Base-by-base conservation (phyloP, 2,797 vertebrate genomes). In the Echiichthys vipera region DNA sequence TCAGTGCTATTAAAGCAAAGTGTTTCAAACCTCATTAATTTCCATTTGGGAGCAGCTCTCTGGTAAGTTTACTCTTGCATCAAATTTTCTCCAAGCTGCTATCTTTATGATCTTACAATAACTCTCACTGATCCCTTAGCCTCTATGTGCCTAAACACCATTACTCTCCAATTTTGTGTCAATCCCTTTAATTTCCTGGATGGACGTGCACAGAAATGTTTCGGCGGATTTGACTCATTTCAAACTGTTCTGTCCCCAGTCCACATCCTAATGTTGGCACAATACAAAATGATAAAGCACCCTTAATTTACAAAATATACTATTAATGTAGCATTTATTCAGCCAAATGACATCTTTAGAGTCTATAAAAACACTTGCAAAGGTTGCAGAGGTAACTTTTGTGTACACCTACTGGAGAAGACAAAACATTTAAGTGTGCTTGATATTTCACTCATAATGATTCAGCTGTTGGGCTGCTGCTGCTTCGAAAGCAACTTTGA, bases 21-120 rank as follows among this genome's bases (percentile, higher is more conserved):
- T 85, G 80, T 80, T 84, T 74, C 42, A 45, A 89, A 88, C 74
- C 81, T 92, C 87, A 91, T 93, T 92, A 88, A 90, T 90, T 90
- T 87, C 76, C 85, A 91, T 89, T 89, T 87, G 66, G 67, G 76
- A 86, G 81, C 47, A 67, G 75, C 80, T 84, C 92, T 86, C 68
- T 58, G 70, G 53, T 76, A 63, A 87, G 78, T 88, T 88, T 74
- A 77, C 77, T 50, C 42, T 74, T 80, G 86, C 73, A 79, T 86
- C 53, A 80, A 22, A 71, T 86, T 53, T 83, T 81, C 54, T 70
- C 63, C 59, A 54, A 78, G 67, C 53, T 0, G 4, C 64, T 61
- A 27, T 82, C 37, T 47, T 82, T 77, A 74, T 27, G 49, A 81
- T 86, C 24, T 67, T 34, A 63, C 25, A 67, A 55, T 73, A 81